phyloP scores from a whole-genome alignment of 2,888 invertebrate genomes.

The Ormyrus rosae region DNA sequence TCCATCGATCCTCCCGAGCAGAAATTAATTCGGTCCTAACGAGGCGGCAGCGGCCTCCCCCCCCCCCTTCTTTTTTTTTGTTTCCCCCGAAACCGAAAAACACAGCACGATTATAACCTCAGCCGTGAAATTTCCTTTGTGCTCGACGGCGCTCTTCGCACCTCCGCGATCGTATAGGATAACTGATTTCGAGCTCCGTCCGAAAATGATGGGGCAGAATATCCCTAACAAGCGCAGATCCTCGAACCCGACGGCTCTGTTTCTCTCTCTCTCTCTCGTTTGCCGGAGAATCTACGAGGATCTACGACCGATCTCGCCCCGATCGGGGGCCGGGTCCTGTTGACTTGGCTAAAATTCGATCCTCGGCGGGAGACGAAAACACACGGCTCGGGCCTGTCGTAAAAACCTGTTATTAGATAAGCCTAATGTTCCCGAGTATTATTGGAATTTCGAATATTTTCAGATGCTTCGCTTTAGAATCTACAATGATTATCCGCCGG shows the following conservation, averaged over 20 bases:
- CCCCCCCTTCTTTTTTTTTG: not conserved
- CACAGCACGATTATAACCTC: conserved; percentile 14
- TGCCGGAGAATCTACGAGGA: conserved; percentile 21
- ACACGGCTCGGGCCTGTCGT: not conserved
- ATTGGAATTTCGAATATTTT: conserved; percentile 4
- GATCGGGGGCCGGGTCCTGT: conserved; percentile 18
- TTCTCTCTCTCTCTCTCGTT: not conserved
- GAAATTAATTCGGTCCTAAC: conserved; percentile 14
- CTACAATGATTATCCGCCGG: too few relatives aligned
- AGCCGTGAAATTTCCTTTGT: conserved; percentile 62
- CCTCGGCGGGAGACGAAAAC: not conserved
- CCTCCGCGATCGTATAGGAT: conserved; percentile 27
- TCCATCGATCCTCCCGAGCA: not conserved
- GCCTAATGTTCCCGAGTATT: not conserved
- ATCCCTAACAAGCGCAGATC: conserved; percentile 37
- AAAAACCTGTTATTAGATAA: conserved; percentile 26
- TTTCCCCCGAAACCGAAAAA: not conserved
- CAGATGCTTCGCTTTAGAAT: not conserved
- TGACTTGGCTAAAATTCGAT: conserved; percentile 38
- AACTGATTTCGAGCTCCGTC: conserved; percentile 63
- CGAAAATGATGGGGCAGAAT: conserved; percentile 47
- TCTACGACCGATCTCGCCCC: conserved; percentile 37
- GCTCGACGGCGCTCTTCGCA: conserved; percentile 27
- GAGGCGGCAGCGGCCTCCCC: not conserved
- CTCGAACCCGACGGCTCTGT: not conserved